These are phyloP conservation scores for Oreohelix idahoensis DNA, from an alignment of 1,140 invertebrate species.

Conservation along the genomic window DNA sequence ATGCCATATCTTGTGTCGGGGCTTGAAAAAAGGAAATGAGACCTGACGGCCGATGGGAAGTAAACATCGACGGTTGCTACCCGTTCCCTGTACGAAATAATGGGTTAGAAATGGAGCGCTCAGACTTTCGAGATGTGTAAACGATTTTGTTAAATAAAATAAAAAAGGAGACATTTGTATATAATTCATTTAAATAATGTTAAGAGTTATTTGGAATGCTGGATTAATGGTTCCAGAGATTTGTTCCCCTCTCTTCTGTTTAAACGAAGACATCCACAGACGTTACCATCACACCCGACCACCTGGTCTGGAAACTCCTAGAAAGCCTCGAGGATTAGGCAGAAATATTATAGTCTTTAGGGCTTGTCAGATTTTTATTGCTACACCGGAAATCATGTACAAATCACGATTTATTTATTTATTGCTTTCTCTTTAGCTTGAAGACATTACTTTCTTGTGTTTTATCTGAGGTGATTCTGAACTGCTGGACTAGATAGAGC, in stretches of 20 bases:
- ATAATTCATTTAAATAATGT: constrained; percentile 11
- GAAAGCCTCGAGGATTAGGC: background rate
- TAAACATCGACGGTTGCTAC: background rate
- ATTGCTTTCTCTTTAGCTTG: too few relatives aligned
- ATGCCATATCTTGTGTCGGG: background rate
- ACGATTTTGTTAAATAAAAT: constrained; percentile 3
- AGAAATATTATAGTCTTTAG: background rate
- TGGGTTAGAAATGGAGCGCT: background rate
- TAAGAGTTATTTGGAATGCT: background rate
- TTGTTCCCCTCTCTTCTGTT: background rate
- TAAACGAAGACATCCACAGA: background rate
- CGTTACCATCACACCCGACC: background rate
- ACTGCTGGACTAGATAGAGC: too few relatives aligned
- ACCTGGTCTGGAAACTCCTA: background rate
- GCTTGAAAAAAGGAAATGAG: background rate
- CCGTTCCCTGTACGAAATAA: background rate
- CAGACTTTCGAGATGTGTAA: background rate
- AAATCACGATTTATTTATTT: background rate
- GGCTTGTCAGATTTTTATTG: constrained; percentile 3
- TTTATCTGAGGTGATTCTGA: too few relatives aligned
- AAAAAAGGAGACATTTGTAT: constrained; percentile 9
- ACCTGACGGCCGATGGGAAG: background rate
- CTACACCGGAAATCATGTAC: background rate
- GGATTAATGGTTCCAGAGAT: background rate
- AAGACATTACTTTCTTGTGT: too few relatives aligned